Conservation (phyloP, 2,888 invertebrate genomes). For the Himalopsyche anomala region DNA sequence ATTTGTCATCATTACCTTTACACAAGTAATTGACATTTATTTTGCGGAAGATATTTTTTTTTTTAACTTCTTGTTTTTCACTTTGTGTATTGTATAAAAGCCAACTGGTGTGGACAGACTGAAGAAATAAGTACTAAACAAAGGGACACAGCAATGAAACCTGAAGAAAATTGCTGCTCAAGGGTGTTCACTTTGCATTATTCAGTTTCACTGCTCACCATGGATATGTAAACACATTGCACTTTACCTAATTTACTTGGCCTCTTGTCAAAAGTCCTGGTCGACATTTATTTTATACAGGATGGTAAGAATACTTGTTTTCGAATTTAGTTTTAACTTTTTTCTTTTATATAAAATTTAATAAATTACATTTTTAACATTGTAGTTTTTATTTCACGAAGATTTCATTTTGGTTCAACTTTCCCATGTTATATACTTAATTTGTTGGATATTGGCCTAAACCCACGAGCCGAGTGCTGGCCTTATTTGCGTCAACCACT, state of each 20-base stretch:
- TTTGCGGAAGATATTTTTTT: neutral
- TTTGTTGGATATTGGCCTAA: conserved; percentile 87
- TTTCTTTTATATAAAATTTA: neutral
- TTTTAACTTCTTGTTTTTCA: neutral
- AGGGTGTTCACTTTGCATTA: conserved; percentile 90
- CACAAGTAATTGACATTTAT: conserved; percentile 75
- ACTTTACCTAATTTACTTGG: conserved; percentile 89
- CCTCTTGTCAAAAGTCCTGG: conserved; percentile 83
- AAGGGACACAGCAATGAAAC: conserved; percentile 76
- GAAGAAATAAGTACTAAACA: conserved; percentile 68
- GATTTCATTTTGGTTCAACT: conserved; percentile 89
- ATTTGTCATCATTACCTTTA: conserved; percentile 91
- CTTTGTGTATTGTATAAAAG: conserved; percentile 68
- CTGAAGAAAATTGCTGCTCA: conserved; percentile 73
- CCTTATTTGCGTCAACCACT: too few species aligned
- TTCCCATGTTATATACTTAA: conserved; percentile 91
- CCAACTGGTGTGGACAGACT: conserved; percentile 78
- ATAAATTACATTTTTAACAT: conserved; percentile 35
- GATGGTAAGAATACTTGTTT: conserved; percentile 71
- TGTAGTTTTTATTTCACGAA: conserved; percentile 74
- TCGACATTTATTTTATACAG: conserved; percentile 87
- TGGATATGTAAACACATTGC: conserved; percentile 88
- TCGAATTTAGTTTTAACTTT: neutral
- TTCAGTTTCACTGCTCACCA: conserved; percentile 90
- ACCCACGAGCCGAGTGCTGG: conserved; percentile 90